Evolutionary conservation across 2,797 vertebrate species (phyloP).

Genomic region (Rallus crepitans): DNA sequence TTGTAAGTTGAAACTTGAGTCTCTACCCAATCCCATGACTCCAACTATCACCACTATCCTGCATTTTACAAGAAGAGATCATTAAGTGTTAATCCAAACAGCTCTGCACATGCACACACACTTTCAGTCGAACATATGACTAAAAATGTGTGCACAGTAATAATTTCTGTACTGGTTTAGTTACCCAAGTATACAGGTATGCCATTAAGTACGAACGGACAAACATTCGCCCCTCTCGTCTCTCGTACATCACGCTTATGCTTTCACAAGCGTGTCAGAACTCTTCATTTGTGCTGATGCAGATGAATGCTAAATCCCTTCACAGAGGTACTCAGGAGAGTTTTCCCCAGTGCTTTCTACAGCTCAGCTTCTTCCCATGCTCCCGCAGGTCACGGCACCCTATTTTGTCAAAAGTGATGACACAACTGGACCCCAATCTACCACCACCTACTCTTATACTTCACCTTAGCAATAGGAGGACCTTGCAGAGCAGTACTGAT

Average conservation of each 20-base stretch:
- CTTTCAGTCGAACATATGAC: neutral
- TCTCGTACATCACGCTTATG: neutral
- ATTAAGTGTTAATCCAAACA: neutral
- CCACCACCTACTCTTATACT: neutral
- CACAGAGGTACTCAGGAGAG: neutral
- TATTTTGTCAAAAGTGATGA: accelerated
- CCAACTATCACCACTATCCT: neutral
- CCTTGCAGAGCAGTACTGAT: neutral
- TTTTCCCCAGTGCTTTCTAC: accelerated
- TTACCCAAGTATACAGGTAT: accelerated
- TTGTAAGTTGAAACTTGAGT: neutral
- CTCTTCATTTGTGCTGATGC: neutral
- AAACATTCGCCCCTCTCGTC: accelerated
- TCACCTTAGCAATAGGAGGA: neutral
- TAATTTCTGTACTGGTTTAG: neutral
- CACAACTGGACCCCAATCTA: neutral
- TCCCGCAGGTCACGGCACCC: neutral
- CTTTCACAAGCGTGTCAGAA: neutral
- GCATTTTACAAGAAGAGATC: neutral
- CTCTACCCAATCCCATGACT: neutral
- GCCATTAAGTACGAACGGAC: accelerated
- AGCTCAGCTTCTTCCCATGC: neutral
- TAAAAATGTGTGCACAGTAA: neutral
- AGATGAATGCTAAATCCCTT: neutral
- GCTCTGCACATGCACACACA: neutral